Evolutionary conservation across 2,797 vertebrate species (phyloP).

Genomic region (Choloepus didactylus): DNA sequence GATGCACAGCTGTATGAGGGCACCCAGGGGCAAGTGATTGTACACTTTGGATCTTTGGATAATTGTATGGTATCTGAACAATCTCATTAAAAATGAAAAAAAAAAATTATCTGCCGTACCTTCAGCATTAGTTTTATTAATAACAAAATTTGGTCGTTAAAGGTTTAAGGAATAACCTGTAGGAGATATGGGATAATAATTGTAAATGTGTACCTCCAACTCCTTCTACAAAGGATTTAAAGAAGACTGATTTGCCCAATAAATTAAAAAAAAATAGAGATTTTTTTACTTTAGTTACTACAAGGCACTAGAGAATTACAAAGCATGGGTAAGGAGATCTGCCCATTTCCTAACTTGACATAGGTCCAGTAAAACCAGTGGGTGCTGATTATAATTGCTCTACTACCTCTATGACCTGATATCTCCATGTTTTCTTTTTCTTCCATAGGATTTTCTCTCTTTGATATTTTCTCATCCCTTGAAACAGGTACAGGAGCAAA

Average conservation of each 20-base stretch:
- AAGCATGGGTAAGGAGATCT: background rate
- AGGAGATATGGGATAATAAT: background rate
- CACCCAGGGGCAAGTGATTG: no score
- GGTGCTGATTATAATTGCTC: background rate
- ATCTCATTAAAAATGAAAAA: no score
- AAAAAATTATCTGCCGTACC: conserved; percentile 3
- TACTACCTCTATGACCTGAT: conserved; percentile 76
- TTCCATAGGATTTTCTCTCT: conserved; percentile 74
- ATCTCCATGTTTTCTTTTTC: conserved; percentile 86
- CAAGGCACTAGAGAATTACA: background rate
- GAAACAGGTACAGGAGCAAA: conserved; percentile 90
- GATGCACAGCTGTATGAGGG: no score
- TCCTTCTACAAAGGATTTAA: conserved; percentile 17
- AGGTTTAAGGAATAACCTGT: conserved; percentile 39
- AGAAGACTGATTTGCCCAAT: background rate
- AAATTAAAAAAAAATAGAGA: conserved; percentile 49
- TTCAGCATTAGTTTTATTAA: conserved; percentile 52
- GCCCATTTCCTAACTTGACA: conserved; percentile 34
- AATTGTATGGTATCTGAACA: no score
- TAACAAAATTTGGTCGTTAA: conserved; percentile 54
- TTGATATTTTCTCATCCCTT: conserved; percentile 84
- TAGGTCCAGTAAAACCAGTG: background rate
- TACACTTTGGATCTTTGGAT: no score
- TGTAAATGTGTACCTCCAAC: conserved; percentile 1
- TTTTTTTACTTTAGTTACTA: background rate